Percentiles rank a stretch among this genome's conserved stretches.
Evolutionary conservation across 2,888 invertebrate genomes (phyloP).

Genomic region (Alitta virens): DNA sequence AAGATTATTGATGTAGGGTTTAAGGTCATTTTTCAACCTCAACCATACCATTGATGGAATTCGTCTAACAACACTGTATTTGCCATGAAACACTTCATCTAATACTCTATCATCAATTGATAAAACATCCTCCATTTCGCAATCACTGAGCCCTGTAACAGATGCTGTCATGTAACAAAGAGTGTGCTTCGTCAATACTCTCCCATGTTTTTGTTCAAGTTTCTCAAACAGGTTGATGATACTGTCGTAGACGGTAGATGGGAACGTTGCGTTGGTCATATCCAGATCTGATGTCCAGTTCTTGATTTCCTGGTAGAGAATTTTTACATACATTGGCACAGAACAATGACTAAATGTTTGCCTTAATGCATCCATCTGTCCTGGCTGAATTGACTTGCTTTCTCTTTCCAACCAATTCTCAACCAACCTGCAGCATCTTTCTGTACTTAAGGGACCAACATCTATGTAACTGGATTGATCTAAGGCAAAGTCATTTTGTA

Average conservation of each 20-base stretch:
- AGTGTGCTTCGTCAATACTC: slow-evolving; percentile 35
- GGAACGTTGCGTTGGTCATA: slow-evolving; percentile 24
- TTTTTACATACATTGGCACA: slow-evolving; percentile 40
- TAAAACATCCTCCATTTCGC: slow-evolving; percentile 55
- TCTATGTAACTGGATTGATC: slow-evolving; percentile 14
- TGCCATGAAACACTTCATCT: slow-evolving; percentile 33
- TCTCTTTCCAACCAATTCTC: slow-evolving; percentile 26
- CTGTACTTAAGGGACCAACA: slow-evolving; percentile 1
- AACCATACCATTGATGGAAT: slow-evolving; percentile 47
- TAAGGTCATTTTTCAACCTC: slow-evolving; percentile 42
- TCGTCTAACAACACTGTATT: slow-evolving; percentile 35
- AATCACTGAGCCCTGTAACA: slow-evolving; percentile 49
- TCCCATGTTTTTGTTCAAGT: slow-evolving; percentile 43
- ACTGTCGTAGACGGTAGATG: slow-evolving; percentile 32
- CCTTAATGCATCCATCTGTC: slow-evolving; percentile 36
- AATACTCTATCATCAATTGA: slow-evolving; percentile 51
- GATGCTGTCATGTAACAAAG: slow-evolving; percentile 50
- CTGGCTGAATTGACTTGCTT: slow-evolving; percentile 33
- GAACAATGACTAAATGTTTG: slow-evolving; percentile 36
- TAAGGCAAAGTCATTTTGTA: slow-evolving; percentile 23
- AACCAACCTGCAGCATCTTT: slow-evolving; percentile 21
- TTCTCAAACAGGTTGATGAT: slow-evolving; percentile 38
- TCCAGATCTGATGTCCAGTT: slow-evolving; percentile 19
- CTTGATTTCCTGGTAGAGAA: slow-evolving; percentile 36
- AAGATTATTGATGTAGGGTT: slow-evolving; percentile 35